A percentile compares a stretch with the other conserved stretches of the same genome.
These are phyloP conservation scores for Porites lobata DNA, from an alignment of 92 coral and sea anemone genomes.

Conservation along the genomic window DNA sequence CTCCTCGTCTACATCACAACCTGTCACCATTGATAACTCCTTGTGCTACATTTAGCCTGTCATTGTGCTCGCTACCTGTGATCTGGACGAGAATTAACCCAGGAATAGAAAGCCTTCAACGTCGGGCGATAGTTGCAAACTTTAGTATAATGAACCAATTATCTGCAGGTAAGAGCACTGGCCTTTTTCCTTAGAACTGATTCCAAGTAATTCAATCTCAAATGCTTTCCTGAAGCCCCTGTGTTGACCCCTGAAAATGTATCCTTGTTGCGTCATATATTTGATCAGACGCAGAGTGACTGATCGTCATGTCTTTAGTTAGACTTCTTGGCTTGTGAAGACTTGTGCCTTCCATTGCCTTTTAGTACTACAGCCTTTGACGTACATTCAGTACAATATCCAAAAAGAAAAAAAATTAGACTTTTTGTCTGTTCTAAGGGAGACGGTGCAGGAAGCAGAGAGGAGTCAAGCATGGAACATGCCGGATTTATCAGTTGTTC, in stretches of 20 bases:
- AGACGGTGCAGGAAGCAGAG: too few species aligned
- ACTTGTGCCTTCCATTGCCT: too few species aligned
- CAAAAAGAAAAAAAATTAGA: too few species aligned
- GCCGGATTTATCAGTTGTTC: too few species aligned
- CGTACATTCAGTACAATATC: too few species aligned
- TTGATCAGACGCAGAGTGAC: too few species aligned
- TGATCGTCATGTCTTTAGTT: too few species aligned
- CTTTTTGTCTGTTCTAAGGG: too few species aligned
- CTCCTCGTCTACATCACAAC: not conserved
- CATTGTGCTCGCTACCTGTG: not conserved
- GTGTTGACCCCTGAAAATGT: not conserved
- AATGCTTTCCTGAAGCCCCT: not conserved
- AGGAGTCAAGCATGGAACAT: too few species aligned
- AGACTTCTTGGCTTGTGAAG: too few species aligned
- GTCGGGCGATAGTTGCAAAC: too few species aligned
- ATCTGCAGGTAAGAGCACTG: conserved; percentile 1
- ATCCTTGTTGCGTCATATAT: not conserved
- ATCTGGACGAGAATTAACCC: conserved; percentile 6
- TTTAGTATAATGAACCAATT: conserved; percentile 3
- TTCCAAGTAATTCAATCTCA: not conserved
- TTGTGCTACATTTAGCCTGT: not conserved
- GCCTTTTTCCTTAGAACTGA: not conserved
- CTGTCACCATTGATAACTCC: conserved; percentile 39
- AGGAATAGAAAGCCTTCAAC: not conserved
- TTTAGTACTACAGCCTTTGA: too few species aligned